Base-by-base conservation (phyloP, 2,888 invertebrate genomes). In the Taphrorychus bicolor region DNA sequence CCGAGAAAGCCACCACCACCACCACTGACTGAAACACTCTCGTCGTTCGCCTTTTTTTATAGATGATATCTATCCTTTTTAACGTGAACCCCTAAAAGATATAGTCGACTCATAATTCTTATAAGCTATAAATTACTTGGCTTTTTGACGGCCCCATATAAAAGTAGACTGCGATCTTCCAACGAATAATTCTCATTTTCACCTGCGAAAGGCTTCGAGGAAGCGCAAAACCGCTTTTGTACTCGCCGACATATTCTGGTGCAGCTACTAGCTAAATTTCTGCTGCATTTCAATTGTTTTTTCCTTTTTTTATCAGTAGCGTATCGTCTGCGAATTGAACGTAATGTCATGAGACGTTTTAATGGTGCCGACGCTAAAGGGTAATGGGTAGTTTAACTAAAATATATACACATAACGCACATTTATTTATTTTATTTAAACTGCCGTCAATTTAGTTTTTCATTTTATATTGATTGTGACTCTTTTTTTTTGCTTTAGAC, bases 191-290 rank as follows among this genome's bases (percentile, higher is more conserved):
- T 68, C 68, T 63, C 59, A 59, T 68, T 64, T 69, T 64, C 61
- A 69, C 66, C 66, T 66, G 69, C 63, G 64, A 69, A 62, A 64
- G 65, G 59, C 59, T 69, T 64, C 59, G 53, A 69, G 62, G 66
- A 69, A 66, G 69, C 66, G 58, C 66, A 69, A 61, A 66, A 57
- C 63, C 66, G 60, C 73, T 72, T 76, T 76, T 74, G 72, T 74
- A 71, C 66, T 68, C 59, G 73, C 75, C 76, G 76, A 75, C 76
- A 71, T 73, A 75, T 74, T 73, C 73, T 69, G 61, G 72, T 73
- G 68, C 72, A 72, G 74, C 75, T 76, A 76, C 76, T 72, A 75
- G 73, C 76, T 59, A 73, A 76, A 76, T 76, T 75, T 76, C 74
- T 76, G 72, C 75, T 66, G 71, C 73, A 73, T 75, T 74, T 72